A percentile compares a stretch with the other conserved stretches of the same genome.
These are phyloP conservation scores for Macropodus opercularis DNA, from an alignment of 2,797 vertebrate species.

Conservation along the genomic window DNA sequence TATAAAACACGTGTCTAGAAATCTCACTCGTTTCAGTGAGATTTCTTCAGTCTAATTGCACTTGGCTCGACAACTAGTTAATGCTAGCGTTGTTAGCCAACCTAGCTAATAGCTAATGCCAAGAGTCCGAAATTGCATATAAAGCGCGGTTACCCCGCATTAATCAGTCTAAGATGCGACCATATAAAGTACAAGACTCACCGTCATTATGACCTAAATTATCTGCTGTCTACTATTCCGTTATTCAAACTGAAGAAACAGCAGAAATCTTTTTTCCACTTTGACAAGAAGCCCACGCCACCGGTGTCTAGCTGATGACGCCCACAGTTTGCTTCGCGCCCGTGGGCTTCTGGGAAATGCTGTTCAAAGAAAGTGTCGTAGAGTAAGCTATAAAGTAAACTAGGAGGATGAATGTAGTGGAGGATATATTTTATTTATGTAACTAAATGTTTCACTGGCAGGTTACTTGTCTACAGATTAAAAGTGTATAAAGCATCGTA, in stretches of 20 bases:
- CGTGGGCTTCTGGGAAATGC: constrained; percentile 68
- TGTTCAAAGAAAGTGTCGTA: constrained; percentile 32
- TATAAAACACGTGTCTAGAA: background rate
- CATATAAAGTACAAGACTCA: constrained; percentile 29
- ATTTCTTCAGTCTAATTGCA: constrained; percentile 18
- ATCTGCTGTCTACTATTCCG: background rate
- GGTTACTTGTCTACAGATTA: too few relatives aligned
- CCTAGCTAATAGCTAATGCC: constrained; percentile 53
- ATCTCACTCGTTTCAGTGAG: too few relatives aligned
- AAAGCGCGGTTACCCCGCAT: background rate
- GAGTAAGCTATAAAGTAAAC: background rate
- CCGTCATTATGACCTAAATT: constrained; percentile 68
- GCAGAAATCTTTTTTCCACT: constrained; percentile 24
- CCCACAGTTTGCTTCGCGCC: constrained; percentile 1
- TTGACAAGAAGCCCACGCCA: constrained; percentile 71
- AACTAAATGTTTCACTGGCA: rapidly evolving
- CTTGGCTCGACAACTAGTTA: constrained; percentile 40
- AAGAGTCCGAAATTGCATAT: background rate
- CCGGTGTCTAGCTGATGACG: constrained; percentile 75
- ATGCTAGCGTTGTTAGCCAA: constrained; percentile 48
- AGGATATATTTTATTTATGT: background rate
- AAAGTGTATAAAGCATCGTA: background rate
- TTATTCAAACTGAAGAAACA: constrained; percentile 10
- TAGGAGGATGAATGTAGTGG: too few relatives aligned
- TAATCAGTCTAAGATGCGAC: rapidly evolving